Percentiles rank a stretch among this genome's conserved stretches.
Conservation (phyloP, 64 coral and sea anemone genomes). For the Dendrophyllia cribrosa region DNA sequence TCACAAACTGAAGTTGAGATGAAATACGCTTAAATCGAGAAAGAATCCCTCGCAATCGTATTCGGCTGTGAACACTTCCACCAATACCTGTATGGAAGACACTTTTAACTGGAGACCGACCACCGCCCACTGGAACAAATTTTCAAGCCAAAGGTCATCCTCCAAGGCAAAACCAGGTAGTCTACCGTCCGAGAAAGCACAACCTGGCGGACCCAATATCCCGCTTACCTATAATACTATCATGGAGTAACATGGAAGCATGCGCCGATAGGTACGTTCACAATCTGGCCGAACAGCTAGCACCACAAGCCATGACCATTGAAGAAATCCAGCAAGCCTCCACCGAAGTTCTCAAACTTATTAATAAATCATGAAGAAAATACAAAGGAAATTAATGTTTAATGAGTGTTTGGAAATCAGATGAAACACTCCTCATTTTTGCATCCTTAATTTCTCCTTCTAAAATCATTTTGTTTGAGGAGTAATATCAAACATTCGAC, state of each 20-base stretch:
- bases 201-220: conserved; percentile 65
- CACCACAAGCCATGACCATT: conserved; percentile 56
- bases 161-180: conserved; percentile 15
- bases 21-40: conserved; percentile 59
- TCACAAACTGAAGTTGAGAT: conserved; percentile 15
- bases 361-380: too few species aligned
- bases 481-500: too few species aligned
- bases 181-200: conserved; percentile 37
- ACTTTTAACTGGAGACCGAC: conserved; percentile 56
- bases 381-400: too few species aligned
- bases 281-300: conserved; percentile 27
- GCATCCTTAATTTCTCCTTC: too few species aligned
- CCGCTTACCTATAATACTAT: conserved; percentile 8
- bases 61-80: conserved; percentile 72
- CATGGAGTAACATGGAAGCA: conserved; percentile 49
- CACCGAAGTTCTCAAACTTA: too few species aligned
- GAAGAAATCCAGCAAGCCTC: conserved; percentile 51
- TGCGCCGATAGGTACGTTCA: conserved; percentile 65
- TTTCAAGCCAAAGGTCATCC: conserved; percentile 24
- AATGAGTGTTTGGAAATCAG: too few species aligned
- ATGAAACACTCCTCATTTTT: too few species aligned
- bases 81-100: conserved; percentile 53
- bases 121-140: conserved; percentile 50
- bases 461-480: too few species aligned
- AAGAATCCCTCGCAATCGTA: conserved; percentile 54